A percentile compares a stretch with the other conserved stretches of the same genome.
Conservation (phyloP, 2,888 invertebrate species). For the Cantharis rufa region DNA sequence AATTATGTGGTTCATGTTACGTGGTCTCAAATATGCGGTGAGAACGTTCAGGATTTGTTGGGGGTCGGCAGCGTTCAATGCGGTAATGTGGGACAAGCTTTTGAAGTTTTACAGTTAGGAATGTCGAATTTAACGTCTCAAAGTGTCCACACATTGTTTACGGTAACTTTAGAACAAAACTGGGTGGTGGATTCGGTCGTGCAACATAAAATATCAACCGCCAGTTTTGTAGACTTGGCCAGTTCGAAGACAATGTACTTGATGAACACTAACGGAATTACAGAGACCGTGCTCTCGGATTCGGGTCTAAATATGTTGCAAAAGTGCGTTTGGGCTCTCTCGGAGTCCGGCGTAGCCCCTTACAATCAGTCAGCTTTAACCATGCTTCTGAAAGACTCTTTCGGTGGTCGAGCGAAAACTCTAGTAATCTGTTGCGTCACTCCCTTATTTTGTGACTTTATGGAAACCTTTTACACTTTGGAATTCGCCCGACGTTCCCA, state of each 20-base stretch:
- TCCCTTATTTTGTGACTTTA: constrained; percentile 67
- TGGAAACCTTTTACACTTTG: constrained; percentile 71
- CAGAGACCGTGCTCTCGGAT: constrained; percentile 61
- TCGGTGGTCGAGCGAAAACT: constrained; percentile 76
- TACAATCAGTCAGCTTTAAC: constrained; percentile 72
- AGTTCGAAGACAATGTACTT: constrained; percentile 60
- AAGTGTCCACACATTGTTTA: constrained; percentile 69
- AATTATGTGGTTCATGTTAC: constrained; percentile 70
- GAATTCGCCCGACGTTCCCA: constrained; percentile 70
- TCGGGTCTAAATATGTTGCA: constrained; percentile 69
- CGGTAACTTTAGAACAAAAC: constrained; percentile 74
- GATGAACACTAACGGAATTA: constrained; percentile 55
- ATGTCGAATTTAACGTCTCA: constrained; percentile 64
- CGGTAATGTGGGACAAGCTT: constrained; percentile 67
- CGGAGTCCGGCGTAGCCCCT: constrained; percentile 53
- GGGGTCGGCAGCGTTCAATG: constrained; percentile 64
- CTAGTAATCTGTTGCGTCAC: constrained; percentile 75
- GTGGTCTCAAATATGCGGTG: constrained; percentile 74
- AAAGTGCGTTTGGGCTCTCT: constrained; percentile 65
- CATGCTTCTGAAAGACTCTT: constrained; percentile 72
- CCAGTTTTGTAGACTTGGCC: constrained; percentile 73
- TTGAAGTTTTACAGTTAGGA: constrained; percentile 71
- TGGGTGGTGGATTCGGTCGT: constrained; percentile 71
- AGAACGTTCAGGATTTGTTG: constrained; percentile 63
- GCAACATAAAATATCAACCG: constrained; percentile 73